Evolutionary conservation across 2,888 invertebrate species (phyloP), one percentile per base, ranked within the genome.

Genomic region (Dryadula phaetusa): DNA sequence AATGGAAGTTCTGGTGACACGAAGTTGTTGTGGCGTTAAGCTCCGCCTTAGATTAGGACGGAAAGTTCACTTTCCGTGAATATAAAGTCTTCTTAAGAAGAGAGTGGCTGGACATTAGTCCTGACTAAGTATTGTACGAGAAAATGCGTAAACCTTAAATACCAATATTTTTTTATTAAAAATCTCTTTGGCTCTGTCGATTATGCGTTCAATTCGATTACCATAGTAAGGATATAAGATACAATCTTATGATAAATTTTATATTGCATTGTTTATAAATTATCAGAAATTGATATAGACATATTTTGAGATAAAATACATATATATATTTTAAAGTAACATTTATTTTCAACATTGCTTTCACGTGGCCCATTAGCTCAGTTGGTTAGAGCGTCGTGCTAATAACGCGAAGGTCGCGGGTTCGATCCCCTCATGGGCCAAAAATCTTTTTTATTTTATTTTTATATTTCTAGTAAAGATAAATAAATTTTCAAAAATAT

Each of bases 381-480:
- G 56, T 56, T 42, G 56, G 40, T 54, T 54, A 54, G 52, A 54
- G 53, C 53, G 53, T 54, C 53, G 53, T 54, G 53, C 53, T 54
- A 54, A 54, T 54, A 54, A 54, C 53, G 53, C 53, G 49, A 49
- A 49, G 49, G 49, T 28, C 32, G 56, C 58, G 58, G 58, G 42
- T 44, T 44, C 42, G 42, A 58, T 58, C 58, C 58, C 58, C 47
- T 61, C 61, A 61, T 61, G 47, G 61, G 61, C 61, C 44, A 32
- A 3, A 5, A 8, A 8, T 42, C 1, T 42, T 3, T 37, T 14
- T 54, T 54, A 10, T 5, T 22, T n/a, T 4, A 4, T 14, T 8
- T n/a, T n/a, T n/a, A n/a, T n/a, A n/a, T n/a, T n/a, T n/a, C n/a
- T n/a, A n/a, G n/a, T n/a, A n/a, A n/a, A n/a, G n/a, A n/a, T n/a